These are phyloP conservation scores for Adoxophyes honmai DNA, from an alignment of 1,140 invertebrate species.

Conservation along the genomic window DNA sequence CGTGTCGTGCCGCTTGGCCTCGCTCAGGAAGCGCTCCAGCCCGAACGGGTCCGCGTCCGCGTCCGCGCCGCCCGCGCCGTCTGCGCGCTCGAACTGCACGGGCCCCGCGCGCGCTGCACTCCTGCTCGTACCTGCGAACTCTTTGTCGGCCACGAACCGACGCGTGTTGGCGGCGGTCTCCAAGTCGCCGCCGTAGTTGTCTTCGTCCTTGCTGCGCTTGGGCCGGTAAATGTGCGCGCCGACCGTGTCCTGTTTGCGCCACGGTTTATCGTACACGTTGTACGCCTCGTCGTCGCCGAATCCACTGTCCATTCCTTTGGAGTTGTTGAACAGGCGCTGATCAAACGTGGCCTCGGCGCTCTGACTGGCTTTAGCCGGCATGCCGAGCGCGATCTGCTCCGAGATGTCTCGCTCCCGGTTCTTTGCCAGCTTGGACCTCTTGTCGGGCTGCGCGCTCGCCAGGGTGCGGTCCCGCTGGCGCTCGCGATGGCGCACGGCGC, in stretches of 20 bases:
- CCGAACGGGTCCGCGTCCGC: constrained; percentile 97
- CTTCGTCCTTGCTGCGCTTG: constrained; percentile 87
- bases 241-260: constrained; percentile 88
- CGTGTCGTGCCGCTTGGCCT: constrained; percentile 92
- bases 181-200: constrained; percentile 92
- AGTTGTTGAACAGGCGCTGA: constrained; percentile 96
- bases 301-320: constrained; percentile 95
- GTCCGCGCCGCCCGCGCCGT: constrained; percentile 66
- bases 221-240: constrained; percentile 96
- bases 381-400: too few species aligned
- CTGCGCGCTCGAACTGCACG: constrained; percentile 96
- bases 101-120: constrained; percentile 89
- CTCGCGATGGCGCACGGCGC: constrained; percentile 95
- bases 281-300: constrained; percentile 99
- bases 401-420: too few species aligned
- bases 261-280: too few species aligned
- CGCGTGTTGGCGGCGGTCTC: constrained; percentile 90
- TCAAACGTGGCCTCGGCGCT: constrained; percentile 95
- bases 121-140: too few species aligned
- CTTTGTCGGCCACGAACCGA: constrained; percentile 97
- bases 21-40: constrained; percentile 97
- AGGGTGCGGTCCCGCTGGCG: constrained; percentile 95
- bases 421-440: constrained; percentile 91
- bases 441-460: constrained; percentile 95
- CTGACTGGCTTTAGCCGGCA: constrained; percentile 90